These are phyloP conservation scores for Sapajus apella DNA, from an alignment of 2,113 vertebrate genomes.

Conservation along the genomic window DNA sequence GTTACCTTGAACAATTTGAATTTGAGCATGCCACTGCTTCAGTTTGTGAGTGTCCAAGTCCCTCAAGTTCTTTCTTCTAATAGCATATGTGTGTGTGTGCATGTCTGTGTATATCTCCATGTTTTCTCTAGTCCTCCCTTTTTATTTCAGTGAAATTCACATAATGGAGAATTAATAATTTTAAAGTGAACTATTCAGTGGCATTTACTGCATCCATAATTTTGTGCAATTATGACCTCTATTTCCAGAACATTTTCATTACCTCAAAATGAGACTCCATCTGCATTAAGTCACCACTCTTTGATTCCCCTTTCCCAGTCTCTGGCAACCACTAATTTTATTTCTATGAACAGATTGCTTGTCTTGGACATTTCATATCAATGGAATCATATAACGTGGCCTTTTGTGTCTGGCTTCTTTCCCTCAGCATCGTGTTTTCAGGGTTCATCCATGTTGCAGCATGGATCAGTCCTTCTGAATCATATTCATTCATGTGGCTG, in stretches of 20 bases:
- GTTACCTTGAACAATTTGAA: conserved; percentile 90
- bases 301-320: background rate
- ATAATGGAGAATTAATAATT: background rate
- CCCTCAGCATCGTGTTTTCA: background rate
- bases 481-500: no score
- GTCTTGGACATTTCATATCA: background rate
- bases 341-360: background rate
- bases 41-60: conserved; percentile 91
- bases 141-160: background rate
- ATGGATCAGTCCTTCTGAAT: background rate
- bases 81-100: background rate
- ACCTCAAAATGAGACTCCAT: background rate
- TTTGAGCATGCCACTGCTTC: conserved; percentile 91
- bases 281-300: background rate
- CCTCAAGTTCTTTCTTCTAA: background rate
- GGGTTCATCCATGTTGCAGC: background rate
- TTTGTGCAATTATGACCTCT: background rate
- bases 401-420: background rate
- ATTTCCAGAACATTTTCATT: background rate
- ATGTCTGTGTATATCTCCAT: no score
- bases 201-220: no score
- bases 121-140: background rate
- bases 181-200: background rate
- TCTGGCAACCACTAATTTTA: background rate
- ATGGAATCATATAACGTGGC: background rate